Base-by-base conservation (phyloP, 2,113 vertebrate genomes). In the Pachycephala philippinensis region DNA sequence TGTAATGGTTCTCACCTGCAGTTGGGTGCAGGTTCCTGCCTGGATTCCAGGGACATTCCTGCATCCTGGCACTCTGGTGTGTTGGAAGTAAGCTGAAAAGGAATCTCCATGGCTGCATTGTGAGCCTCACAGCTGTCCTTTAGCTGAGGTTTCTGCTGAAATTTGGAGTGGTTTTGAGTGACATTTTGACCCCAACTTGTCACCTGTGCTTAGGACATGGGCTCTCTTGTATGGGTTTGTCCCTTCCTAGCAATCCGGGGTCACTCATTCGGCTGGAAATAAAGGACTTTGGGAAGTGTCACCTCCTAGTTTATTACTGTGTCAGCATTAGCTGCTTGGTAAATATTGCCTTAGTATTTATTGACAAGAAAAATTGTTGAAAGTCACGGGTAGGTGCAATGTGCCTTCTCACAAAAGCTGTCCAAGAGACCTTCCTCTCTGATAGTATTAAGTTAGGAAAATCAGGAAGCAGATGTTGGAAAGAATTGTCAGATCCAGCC, bases 51-150 rank as follows among this genome's bases (percentile, higher is more conserved):
- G 70, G 40, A 31, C 30, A 16, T 18, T 70, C 63, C 44, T 84
- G 37, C 5, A 3, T 75, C 44, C 60, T 71, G 83, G 56, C 47
- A 33, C 39, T 68, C 17, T 1, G 1, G 12, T 24, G 21, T 12
- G 21, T 22, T 85, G 57, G 63, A 56, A 68, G 27, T 15, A 60
- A 86, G 23, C 35, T 78, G 17, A 47, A 88, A 85, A 54, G 23
- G 10, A 59, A 52, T 75, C 0, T 2, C 19, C 24, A 2, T 33
- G 42, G 20, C 27, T 39, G 27, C 28, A 16, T 6, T 0, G 0
- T 22, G 23, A 82, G 7, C n/a, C 22, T 65, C 31, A 30, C 37
- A 69, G n/a, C 42, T 85, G 28, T 37, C 74, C 23, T 52, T 59
- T 27, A 60, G 30, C 26, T 35, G 35, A 75, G 28, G 12, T 37